Evolutionary conservation across 2,113 vertebrate genomes (phyloP).

Genomic region (Campylomormyrus tamandua): DNA sequence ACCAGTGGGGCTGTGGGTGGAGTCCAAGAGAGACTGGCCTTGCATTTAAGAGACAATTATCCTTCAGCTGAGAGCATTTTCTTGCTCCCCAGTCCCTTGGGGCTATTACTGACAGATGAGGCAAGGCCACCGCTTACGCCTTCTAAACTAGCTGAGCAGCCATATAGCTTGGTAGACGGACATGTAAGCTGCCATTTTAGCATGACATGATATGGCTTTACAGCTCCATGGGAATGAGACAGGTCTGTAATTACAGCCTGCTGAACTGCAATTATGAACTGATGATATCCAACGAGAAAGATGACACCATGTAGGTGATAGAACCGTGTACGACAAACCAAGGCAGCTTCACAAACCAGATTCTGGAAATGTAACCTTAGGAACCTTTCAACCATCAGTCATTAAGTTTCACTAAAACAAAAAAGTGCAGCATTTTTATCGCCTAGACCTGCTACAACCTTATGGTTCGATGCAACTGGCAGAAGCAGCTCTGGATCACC

Average conservation of each 20-base stretch:
- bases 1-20: not conserved
- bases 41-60: conserved; percentile 49
- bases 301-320: not conserved
- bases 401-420: not conserved
- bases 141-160: not conserved
- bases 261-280: not conserved
- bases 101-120: conserved; percentile 37
- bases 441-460: not conserved
- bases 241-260: not conserved
- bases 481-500: not conserved
- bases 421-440: not conserved
- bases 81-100: conserved; percentile 32
- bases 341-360: not conserved
- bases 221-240: not conserved
- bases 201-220: not conserved
- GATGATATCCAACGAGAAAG: not conserved
- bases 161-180: not conserved
- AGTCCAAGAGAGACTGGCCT: conserved; percentile 18
- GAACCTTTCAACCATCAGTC: not conserved
- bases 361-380: not conserved
- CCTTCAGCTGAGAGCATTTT: conserved; percentile 39
- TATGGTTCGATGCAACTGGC: not conserved
- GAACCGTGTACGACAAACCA: not conserved
- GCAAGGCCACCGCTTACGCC: conserved; percentile 18
- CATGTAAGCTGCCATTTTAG: not conserved